phyloP scores from a whole-genome alignment of 2,888 invertebrate genomes.

The Bibio marci region DNA sequence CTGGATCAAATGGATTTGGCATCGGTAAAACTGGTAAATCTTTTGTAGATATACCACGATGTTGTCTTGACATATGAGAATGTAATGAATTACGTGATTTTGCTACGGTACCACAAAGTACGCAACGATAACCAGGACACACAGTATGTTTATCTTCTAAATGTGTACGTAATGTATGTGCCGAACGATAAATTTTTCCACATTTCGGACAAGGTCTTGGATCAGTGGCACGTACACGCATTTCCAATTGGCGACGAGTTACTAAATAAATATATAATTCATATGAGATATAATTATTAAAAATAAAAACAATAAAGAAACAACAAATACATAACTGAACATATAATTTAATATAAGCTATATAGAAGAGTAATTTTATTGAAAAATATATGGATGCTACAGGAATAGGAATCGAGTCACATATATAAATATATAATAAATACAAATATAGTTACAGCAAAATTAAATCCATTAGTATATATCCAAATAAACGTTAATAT shows the following conservation, averaged over 20 bases:
- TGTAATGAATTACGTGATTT: constrained; percentile 83
- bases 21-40: constrained; percentile 82
- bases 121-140: constrained; percentile 82
- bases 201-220: constrained; percentile 86
- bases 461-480: too few species aligned
- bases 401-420: too few species aligned
- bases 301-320: too few species aligned
- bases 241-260: constrained; percentile 64
- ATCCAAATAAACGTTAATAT: background rate
- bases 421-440: too few species aligned
- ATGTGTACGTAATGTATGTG: constrained; percentile 79
- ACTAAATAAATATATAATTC: too few species aligned
- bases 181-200: constrained; percentile 82
- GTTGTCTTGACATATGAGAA: constrained; percentile 87
- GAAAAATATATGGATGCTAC: too few species aligned
- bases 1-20: constrained; percentile 84
- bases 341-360: too few species aligned
- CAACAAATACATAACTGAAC: too few species aligned
- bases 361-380: too few species aligned
- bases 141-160: constrained; percentile 87
- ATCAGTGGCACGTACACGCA: constrained; percentile 80
- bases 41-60: constrained; percentile 83
- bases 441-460: too few species aligned
- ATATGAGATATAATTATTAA: too few species aligned
- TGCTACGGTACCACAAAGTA: constrained; percentile 81